A percentile compares a stretch with the other conserved stretches of the same genome.
phyloP scores from a whole-genome alignment of 2,797 vertebrate species.

The Spea hammondii region DNA sequence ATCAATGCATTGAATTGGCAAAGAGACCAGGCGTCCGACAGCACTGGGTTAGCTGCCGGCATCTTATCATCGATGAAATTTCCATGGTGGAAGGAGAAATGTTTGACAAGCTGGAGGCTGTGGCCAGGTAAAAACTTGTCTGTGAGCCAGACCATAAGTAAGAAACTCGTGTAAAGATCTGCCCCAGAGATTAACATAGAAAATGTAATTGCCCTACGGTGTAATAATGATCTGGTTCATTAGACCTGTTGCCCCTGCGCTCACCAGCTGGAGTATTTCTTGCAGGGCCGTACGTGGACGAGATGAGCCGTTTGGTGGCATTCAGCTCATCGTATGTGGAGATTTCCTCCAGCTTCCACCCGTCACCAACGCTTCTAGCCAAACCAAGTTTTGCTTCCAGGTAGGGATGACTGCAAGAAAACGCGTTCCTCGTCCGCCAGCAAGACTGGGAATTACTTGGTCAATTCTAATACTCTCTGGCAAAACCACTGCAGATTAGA shows the following conservation, averaged over 20 bases:
- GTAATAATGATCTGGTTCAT: no score
- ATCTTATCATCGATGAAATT: constrained; percentile 91
- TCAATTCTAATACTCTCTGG: no score
- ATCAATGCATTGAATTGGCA: constrained; percentile 89
- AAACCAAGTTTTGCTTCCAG: constrained; percentile 90
- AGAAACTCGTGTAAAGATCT: no score
- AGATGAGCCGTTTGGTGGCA: constrained; percentile 89
- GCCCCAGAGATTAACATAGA: no score
- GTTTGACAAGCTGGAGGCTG: constrained; percentile 91
- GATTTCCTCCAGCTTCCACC: constrained; percentile 96
- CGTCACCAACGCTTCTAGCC: constrained; percentile 80
- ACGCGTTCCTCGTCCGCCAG: no score
- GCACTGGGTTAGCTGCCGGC: constrained; percentile 87
- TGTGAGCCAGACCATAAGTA: no score
- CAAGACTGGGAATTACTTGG: no score
- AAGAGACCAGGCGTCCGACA: constrained; percentile 82
- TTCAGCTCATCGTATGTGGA: constrained; percentile 92
- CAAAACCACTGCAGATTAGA: no score
- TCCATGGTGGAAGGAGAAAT: constrained; percentile 96
- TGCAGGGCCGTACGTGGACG: constrained; percentile 81
- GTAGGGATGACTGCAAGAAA: constrained; percentile 60
- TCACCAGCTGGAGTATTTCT: not conserved
- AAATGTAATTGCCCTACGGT: no score
- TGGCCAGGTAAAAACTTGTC: constrained; percentile 78
- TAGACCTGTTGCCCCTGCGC: not conserved